Conservation (phyloP, 2,113 vertebrate genomes). For the Psittacula cyanocephala region DNA sequence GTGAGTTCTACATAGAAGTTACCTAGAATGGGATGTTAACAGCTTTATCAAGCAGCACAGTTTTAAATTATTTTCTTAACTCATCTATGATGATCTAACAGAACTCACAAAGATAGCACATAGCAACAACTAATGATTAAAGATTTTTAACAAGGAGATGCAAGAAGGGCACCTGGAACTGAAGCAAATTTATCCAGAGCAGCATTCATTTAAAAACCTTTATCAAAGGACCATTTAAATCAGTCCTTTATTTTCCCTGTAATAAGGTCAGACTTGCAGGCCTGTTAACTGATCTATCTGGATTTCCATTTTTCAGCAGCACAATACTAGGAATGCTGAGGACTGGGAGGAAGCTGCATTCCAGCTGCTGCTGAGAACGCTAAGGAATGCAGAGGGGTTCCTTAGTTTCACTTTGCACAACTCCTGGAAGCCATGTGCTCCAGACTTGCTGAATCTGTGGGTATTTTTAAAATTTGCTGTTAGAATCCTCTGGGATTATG, state of each 20-base stretch:
- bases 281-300: not conserved
- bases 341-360: not conserved
- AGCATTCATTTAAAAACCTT: not conserved
- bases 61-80: not conserved
- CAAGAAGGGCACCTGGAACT: not conserved
- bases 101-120: not conserved
- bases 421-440: not conserved
- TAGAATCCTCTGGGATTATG: not conserved
- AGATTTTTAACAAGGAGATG: not conserved
- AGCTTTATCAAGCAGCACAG: not conserved
- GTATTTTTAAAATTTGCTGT: not conserved
- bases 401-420: not conserved
- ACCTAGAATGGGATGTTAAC: rapidly evolving
- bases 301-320: not conserved
- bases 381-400: not conserved
- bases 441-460: not conserved
- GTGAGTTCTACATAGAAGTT: not conserved
- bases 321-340: not conserved
- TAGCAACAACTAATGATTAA: not conserved
- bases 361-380: not conserved
- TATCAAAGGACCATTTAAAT: not conserved
- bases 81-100: not conserved
- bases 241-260: not conserved
- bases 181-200: not conserved
- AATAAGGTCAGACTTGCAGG: not conserved